phyloP scores from a whole-genome alignment of 2,797 vertebrate species.

The Apogon hyalosoma region DNA sequence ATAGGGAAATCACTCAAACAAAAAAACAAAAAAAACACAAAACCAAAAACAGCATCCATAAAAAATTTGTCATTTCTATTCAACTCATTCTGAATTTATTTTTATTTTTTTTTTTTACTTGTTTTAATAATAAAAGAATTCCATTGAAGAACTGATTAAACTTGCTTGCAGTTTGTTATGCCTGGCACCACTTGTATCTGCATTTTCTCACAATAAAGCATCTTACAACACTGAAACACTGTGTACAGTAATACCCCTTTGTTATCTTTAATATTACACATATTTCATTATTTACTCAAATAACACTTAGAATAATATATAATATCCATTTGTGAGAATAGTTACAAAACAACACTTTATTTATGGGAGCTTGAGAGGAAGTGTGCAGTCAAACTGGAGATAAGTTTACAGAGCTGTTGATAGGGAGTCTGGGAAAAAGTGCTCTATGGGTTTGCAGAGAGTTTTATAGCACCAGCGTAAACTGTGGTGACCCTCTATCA shows the following conservation, averaged over 20 bases:
- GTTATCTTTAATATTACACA: constrained; percentile 13
- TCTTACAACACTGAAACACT: background rate
- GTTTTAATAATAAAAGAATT: too few species aligned
- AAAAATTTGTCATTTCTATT: too few species aligned
- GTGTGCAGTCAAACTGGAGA: constrained; percentile 35
- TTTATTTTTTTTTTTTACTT: too few species aligned
- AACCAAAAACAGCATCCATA: too few species aligned
- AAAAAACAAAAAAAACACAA: too few species aligned
- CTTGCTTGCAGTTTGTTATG: too few species aligned
- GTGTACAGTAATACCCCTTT: background rate
- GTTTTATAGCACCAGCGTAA: constrained; percentile 51
- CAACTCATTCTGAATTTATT: too few species aligned
- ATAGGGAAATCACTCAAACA: too few species aligned
- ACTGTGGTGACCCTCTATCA: background rate
- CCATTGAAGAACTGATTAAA: too few species aligned
- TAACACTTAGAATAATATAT: background rate
- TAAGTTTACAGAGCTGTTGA: constrained; percentile 51
- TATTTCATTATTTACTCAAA: constrained; percentile 3
- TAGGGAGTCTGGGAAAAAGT: constrained; percentile 53
- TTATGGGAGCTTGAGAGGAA: constrained; percentile 53
- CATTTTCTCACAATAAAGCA: background rate
- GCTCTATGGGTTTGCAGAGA: constrained; percentile 23
- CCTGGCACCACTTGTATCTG: too few species aligned
- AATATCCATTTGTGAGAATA: constrained; percentile 3
- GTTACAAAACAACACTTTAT: constrained; percentile 29